phyloP scores from a whole-genome alignment of 2,888 invertebrate genomes.

The Thelaira solivaga region DNA sequence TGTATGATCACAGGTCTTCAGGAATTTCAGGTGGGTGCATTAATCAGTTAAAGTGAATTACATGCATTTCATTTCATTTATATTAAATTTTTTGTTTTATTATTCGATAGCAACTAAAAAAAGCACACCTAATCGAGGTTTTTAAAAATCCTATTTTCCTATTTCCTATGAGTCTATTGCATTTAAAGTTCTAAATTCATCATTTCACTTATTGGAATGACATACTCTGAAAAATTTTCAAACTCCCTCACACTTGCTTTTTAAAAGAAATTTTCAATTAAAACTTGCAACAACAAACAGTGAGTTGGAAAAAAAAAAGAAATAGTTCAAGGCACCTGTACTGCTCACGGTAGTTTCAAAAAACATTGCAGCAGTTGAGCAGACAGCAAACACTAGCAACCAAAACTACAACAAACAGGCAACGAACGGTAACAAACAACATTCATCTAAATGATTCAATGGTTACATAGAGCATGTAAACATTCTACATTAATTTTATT shows the following conservation, averaged over 20 bases:
- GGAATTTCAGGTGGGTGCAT: background rate
- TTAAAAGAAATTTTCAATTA: conserved; percentile 48
- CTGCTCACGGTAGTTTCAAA: conserved; percentile 55
- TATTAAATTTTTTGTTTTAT: no score
- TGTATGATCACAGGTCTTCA: conserved; percentile 28
- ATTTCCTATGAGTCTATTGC: no score
- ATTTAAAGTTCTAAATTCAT: background rate
- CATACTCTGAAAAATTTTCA: background rate
- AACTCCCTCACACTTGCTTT: background rate
- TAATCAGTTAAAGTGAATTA: background rate
- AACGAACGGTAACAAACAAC: conserved; percentile 53
- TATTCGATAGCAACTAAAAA: no score
- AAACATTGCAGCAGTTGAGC: conserved; percentile 32
- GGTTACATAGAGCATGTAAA: conserved; percentile 64
- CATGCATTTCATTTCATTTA: no score
- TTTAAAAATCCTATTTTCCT: no score
- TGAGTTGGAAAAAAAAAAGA: background rate
- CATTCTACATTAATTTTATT: conserved; percentile 61
- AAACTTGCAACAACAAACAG: conserved; percentile 28
- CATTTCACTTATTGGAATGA: no score
- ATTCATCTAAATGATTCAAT: conserved; percentile 62
- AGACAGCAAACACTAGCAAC: conserved; percentile 26
- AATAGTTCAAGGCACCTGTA: conserved; percentile 56
- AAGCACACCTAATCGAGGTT: no score
- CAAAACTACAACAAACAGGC: conserved; percentile 42